Evolutionary conservation across 1,140 invertebrate genomes (phyloP), one percentile per base, ranked within the genome.

Genomic region (Psix sp.): DNA sequence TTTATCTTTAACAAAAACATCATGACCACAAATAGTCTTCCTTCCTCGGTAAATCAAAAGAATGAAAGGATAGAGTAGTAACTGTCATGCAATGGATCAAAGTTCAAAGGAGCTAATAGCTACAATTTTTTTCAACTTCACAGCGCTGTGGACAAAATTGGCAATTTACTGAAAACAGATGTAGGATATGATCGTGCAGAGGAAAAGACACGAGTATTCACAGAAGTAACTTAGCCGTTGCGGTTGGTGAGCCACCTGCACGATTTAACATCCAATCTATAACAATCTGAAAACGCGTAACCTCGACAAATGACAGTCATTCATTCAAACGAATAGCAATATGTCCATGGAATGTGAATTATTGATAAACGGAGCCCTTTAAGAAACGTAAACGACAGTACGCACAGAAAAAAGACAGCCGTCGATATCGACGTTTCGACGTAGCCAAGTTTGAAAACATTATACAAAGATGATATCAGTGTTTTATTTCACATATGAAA

Each of bases 231-330:
- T 48, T 33, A 46, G 43, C 45, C 45, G 39, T 67, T 24, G 60
- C 39, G 38, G 42, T 35, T 52, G 26, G 11, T n/a, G 45, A 52
- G 40, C 57, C 68, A 70, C 59, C 67, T 71, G 75, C 66, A 59
- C 70, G 56, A 38, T 76, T 76, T 74, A 75, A 78, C 78, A 80
- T 77, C 70, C 77, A 74, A 77, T 78, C 77, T 67, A 78, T 78
- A 80, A 80, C 77, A 73, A 78, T 78, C 73, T 57, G 74, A n/a
- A 56, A 68, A 54, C 74, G 77, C 77, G 74, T 79, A 79, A 80
- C 77, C 76, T 79, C 77, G 70, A 74, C 76, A 77, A 82, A 80
- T 76, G 77, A 82, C 68, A 73, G 51, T 68, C 78, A 80, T 82
- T 77, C 80, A 80, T 82, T 76, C 49, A 65, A 35, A 51, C 65